These are phyloP conservation scores for Vulpes ferrilata DNA, from an alignment of 2,113 vertebrate species.

Conservation along the genomic window DNA sequence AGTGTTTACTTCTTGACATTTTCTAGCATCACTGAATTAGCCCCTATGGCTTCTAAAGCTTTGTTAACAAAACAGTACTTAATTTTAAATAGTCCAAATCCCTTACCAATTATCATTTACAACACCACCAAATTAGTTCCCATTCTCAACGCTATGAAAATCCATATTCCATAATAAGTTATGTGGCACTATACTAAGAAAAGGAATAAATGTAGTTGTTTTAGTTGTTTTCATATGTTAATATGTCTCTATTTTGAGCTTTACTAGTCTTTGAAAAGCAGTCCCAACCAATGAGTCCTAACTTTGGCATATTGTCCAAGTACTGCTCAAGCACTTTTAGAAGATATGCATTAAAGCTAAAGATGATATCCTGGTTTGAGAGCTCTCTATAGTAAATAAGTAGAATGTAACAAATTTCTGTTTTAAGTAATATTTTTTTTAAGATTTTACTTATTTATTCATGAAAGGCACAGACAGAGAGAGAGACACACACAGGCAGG, in stretches of 20 bases:
- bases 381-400: not conserved
- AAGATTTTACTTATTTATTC: too few relatives aligned
- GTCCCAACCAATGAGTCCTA: not conserved
- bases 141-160: not conserved
- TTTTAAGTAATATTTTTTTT: not conserved
- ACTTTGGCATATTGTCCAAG: not conserved
- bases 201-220: not conserved
- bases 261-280: not conserved
- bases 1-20: not conserved
- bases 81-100: not conserved
- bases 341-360: not conserved
- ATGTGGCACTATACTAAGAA: not conserved
- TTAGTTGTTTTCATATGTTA: not conserved
- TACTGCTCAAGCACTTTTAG: not conserved
- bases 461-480: too few relatives aligned
- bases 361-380: not conserved
- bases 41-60: not conserved
- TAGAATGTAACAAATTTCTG: not conserved
- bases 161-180: not conserved
- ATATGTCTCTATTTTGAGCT: not conserved
- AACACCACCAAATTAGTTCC: not conserved
- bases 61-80: not conserved
- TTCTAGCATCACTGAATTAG: not conserved
- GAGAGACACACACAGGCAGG: too few relatives aligned
- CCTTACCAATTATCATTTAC: not conserved